A percentile compares a stretch with the other conserved stretches of the same genome.
Evolutionary conservation across 2,888 invertebrate species (phyloP).

Genomic region (Gastracanthus pulcherrimus): DNA sequence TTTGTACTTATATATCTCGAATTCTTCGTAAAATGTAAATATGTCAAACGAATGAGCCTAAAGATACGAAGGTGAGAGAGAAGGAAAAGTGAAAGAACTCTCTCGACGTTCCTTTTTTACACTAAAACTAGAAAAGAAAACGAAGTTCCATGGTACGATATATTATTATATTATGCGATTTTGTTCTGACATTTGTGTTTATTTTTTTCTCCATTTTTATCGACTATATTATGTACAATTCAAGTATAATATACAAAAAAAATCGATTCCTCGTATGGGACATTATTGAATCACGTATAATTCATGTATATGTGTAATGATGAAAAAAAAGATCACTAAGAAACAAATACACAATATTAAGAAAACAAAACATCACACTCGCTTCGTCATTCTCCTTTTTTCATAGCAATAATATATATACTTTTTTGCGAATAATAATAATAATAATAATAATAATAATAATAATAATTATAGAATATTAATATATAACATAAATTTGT

Average conservation of each 20-base stretch:
- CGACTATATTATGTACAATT: constrained; percentile 42
- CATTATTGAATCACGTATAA: constrained; percentile 26
- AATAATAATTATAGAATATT: constrained; percentile 35
- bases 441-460: constrained; percentile 21
- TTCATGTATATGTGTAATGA: constrained; percentile 42
- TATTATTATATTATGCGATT: neutral
- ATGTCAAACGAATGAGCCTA: constrained; percentile 16
- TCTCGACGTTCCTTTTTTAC: constrained; percentile 34
- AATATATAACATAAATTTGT: constrained; percentile 35
- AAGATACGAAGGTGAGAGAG: neutral
- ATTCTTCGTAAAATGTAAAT: constrained; percentile 41
- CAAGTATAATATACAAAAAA: constrained; percentile 40
- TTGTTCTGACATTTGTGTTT: constrained; percentile 40
- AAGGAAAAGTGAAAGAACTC: neutral
- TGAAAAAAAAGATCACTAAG: constrained; percentile 28
- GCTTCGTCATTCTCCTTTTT: constrained; percentile 29
- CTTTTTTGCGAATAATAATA: constrained; percentile 31
- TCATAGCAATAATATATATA: constrained; percentile 29
- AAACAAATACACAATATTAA: constrained; percentile 42
- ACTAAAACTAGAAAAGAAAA: neutral
- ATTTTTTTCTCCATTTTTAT: constrained; percentile 49
- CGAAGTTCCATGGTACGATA: neutral
- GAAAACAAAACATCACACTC: constrained; percentile 37
- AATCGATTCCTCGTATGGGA: constrained; percentile 21
- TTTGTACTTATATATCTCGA: neutral